A percentile compares a stretch with the other conserved stretches of the same genome.
Evolutionary conservation across 2,888 invertebrate species (phyloP).

Genomic region (Sesia apiformis): DNA sequence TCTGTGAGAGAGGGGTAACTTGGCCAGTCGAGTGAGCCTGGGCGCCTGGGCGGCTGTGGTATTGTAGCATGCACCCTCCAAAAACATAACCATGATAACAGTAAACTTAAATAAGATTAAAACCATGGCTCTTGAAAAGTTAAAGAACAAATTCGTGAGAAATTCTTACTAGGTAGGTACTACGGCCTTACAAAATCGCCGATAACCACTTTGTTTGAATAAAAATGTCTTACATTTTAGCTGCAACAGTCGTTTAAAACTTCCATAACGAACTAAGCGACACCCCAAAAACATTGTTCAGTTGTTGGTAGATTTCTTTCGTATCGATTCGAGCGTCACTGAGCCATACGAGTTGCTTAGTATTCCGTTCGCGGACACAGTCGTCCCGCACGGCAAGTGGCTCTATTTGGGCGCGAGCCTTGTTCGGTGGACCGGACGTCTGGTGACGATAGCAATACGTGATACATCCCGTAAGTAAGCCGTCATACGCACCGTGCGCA

Average conservation of each 20-base stretch:
- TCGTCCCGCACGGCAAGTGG: conserved; percentile 31
- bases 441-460: conserved; percentile 35
- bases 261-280: background rate
- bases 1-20: too few relatives aligned
- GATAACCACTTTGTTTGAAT: too few relatives aligned
- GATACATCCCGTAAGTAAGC: conserved; percentile 26
- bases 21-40: too few relatives aligned
- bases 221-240: too few relatives aligned
- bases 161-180: too few relatives aligned
- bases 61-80: too few relatives aligned
- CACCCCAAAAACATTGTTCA: conserved; percentile 35
- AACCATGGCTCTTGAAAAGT: too few relatives aligned
- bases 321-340: conserved; percentile 33
- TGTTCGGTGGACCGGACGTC: conserved; percentile 48
- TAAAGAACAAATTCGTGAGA: too few relatives aligned
- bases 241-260: background rate
- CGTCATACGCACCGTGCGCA: background rate
- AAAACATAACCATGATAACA: too few relatives aligned
- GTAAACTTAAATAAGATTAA: too few relatives aligned
- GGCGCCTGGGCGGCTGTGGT: too few relatives aligned
- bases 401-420: conserved; percentile 47
- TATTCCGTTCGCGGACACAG: conserved; percentile 28
- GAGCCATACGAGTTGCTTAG: conserved; percentile 18
- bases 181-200: too few relatives aligned
- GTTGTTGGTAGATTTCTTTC: conserved; percentile 29